phyloP scores from a whole-genome alignment of 2,888 invertebrate genomes.

The Esperia sulphurella region DNA sequence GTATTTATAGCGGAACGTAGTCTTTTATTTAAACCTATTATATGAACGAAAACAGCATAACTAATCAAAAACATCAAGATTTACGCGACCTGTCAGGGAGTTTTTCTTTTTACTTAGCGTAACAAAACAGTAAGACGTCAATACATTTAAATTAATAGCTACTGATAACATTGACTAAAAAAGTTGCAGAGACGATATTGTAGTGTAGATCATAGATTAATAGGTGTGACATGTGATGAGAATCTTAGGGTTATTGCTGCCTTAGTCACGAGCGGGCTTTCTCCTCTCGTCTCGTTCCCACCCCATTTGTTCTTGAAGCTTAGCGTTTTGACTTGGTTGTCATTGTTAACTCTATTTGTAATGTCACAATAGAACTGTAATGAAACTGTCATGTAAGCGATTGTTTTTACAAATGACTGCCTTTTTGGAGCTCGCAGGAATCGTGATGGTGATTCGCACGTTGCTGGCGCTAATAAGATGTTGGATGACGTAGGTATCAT shows the following conservation, averaged over 20 bases:
- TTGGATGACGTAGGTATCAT: too few relatives aligned
- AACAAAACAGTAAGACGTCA: too few relatives aligned
- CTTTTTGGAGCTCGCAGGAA: not conserved
- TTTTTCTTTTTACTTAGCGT: too few relatives aligned
- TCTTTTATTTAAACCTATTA: too few relatives aligned
- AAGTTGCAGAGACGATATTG: not conserved
- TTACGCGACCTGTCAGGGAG: too few relatives aligned
- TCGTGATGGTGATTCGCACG: too few relatives aligned
- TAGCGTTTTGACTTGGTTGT: slow-evolving; percentile 11
- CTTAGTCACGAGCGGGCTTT: slow-evolving; percentile 36
- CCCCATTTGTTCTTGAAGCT: slow-evolving; percentile 20
- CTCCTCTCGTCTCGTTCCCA: slow-evolving; percentile 31
- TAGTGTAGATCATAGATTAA: slow-evolving; percentile 26
- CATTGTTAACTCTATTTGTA: slow-evolving; percentile 23
- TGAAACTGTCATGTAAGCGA: slow-evolving; percentile 15
- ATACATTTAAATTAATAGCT: too few relatives aligned
- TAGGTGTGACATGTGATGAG: slow-evolving; percentile 24
- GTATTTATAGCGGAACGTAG: too few relatives aligned
- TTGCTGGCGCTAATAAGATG: too few relatives aligned
- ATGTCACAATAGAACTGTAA: slow-evolving; percentile 19
- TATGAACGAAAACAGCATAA: too few relatives aligned
- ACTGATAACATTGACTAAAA: not conserved
- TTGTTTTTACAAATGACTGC: slow-evolving; percentile 19
- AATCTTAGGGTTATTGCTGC: slow-evolving; percentile 15
- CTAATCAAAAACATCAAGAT: too few relatives aligned